Evolutionary conservation across 2,797 vertebrate genomes (phyloP).

Genomic region (Pampus argenteus): DNA sequence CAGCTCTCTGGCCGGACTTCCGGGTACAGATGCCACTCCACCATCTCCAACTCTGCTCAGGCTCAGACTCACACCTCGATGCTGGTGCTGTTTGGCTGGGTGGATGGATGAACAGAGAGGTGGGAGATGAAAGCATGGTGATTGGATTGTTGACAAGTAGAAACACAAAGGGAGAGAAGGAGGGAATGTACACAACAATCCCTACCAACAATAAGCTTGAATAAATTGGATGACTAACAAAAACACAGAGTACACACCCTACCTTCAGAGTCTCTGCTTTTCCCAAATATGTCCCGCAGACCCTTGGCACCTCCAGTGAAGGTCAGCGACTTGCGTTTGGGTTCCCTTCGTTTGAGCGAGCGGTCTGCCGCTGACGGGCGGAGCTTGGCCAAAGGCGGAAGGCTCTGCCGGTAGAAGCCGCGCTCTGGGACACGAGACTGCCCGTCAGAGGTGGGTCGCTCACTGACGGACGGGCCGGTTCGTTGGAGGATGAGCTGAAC

Average conservation of each 20-base stretch:
- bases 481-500: slow-evolving; percentile 95
- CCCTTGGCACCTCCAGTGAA: slow-evolving; percentile 93
- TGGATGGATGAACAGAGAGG: background rate
- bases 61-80: slow-evolving; percentile 80
- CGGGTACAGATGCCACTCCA: slow-evolving; percentile 65
- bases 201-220: too few relatives aligned
- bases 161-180: background rate
- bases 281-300: slow-evolving; percentile 93
- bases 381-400: slow-evolving; percentile 94
- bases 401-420: slow-evolving; percentile 92
- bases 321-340: slow-evolving; percentile 95
- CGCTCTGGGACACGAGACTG: slow-evolving; percentile 88
- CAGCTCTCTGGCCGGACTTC: slow-evolving; percentile 86
- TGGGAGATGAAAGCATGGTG: slow-evolving; percentile 5
- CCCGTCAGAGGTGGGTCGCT: slow-evolving; percentile 90
- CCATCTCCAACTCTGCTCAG: slow-evolving; percentile 71
- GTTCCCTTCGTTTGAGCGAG: slow-evolving; percentile 91
- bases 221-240: too few relatives aligned
- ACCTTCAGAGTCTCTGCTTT: slow-evolving; percentile 88
- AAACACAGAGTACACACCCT: background rate
- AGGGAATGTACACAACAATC: background rate
- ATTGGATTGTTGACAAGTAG: slow-evolving; percentile 4
- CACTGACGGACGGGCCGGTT: slow-evolving; percentile 92
- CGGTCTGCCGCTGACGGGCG: slow-evolving; percentile 87
- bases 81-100: slow-evolving; percentile 86